phyloP scores from a whole-genome alignment of 2,113 vertebrate genomes.

The Oceanites oceanicus region DNA sequence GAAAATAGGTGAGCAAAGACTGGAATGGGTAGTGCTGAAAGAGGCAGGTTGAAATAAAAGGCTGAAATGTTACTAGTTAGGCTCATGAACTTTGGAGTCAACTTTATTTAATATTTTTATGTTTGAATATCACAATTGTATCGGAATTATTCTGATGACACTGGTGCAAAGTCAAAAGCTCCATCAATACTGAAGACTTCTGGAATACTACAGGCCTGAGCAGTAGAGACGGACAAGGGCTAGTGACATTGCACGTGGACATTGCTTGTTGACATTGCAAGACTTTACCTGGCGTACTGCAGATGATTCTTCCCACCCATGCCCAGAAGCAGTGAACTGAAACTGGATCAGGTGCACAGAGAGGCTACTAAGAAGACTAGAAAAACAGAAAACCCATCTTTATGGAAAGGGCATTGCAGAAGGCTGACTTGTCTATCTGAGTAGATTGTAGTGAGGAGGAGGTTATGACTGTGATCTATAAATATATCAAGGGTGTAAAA shows the following conservation, averaged over 20 bases:
- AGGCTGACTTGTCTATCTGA: slow-evolving; percentile 7
- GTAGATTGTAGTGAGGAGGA: neutral
- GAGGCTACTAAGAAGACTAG: neutral
- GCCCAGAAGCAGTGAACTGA: neutral
- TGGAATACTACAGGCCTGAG: neutral
- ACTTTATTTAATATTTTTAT: neutral
- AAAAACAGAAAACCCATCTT: neutral
- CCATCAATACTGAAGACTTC: neutral
- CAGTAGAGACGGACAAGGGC: neutral
- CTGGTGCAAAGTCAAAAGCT: neutral
- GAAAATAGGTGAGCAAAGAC: neutral
- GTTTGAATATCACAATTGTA: neutral
- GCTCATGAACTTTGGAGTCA: neutral
- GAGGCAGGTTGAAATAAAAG: neutral
- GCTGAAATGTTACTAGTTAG: neutral
- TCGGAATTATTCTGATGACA: neutral
- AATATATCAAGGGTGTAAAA: slow-evolving; percentile 12
- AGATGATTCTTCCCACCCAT: neutral
- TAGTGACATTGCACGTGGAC: neutral
- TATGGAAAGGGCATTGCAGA: neutral
- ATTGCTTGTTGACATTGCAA: neutral
- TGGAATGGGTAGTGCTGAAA: neutral
- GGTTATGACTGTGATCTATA: neutral
- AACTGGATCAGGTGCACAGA: neutral
- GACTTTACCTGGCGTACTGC: neutral